A percentile compares a stretch with the other conserved stretches of the same genome.
These are phyloP conservation scores for Acrocephalus kingi DNA, from an alignment of 2,113 vertebrate genomes.

Conservation along the genomic window DNA sequence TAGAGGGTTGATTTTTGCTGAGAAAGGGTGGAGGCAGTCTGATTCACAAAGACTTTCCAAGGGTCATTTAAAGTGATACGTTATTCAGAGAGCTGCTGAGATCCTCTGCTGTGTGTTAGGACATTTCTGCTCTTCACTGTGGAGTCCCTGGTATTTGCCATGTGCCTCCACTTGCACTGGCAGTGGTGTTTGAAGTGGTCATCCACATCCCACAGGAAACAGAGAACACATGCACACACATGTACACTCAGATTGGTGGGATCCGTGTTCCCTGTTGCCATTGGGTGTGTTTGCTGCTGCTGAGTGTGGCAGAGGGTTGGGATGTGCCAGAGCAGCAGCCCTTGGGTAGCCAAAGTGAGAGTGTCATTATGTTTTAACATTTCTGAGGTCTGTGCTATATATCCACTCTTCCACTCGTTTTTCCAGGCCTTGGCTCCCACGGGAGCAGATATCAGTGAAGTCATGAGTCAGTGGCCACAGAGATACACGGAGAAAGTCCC, in stretches of 20 bases:
- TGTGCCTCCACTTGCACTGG: neutral
- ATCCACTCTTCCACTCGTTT: neutral
- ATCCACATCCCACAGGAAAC: neutral
- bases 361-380: rapidly evolving
- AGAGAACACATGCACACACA: rapidly evolving
- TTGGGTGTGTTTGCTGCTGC: neutral
- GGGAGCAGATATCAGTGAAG: slow-evolving; percentile 65
- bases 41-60: neutral
- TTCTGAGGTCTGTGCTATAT: neutral
- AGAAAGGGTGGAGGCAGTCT: neutral
- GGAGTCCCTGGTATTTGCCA: neutral
- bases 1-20: neutral
- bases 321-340: neutral
- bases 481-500: slow-evolving; percentile 71
- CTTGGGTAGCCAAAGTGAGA: neutral
- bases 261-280: neutral
- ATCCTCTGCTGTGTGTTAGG: neutral
- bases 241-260: neutral
- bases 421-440: slow-evolving; percentile 71
- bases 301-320: neutral
- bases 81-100: neutral
- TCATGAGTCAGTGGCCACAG: neutral
- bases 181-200: neutral
- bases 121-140: neutral
- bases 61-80: neutral